phyloP scores from a whole-genome alignment of 2,113 vertebrate genomes.

The Clarias macrocephalus region DNA sequence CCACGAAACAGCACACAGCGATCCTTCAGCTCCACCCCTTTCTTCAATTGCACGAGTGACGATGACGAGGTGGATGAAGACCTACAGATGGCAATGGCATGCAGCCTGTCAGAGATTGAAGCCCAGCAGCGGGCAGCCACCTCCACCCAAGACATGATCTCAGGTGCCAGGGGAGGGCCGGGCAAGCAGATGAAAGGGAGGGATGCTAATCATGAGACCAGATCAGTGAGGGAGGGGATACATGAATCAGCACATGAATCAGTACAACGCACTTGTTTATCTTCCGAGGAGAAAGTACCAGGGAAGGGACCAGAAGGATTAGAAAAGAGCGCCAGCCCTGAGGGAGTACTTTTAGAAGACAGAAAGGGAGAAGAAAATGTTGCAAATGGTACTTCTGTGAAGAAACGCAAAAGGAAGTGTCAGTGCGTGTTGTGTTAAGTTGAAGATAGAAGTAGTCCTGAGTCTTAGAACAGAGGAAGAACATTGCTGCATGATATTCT shows the following conservation, averaged over 20 bases:
- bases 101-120: slow-evolving; percentile 95
- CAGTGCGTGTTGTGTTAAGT: slow-evolving; percentile 66
- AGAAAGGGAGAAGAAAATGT: slow-evolving; percentile 42
- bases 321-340: slow-evolving; percentile 24
- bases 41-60: slow-evolving; percentile 69
- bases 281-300: slow-evolving; percentile 30
- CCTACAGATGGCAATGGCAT: slow-evolving; percentile 95
- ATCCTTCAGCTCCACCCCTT: slow-evolving; percentile 76
- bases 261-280: slow-evolving; percentile 35
- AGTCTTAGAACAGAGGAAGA: not conserved
- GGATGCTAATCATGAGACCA: slow-evolving; percentile 16
- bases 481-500: slow-evolving; percentile 31
- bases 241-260: slow-evolving; percentile 35
- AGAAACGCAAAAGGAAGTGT: slow-evolving; percentile 70
- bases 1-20: slow-evolving; percentile 58
- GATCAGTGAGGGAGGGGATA: slow-evolving; percentile 13
- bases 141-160: slow-evolving; percentile 65
- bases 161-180: slow-evolving; percentile 70
- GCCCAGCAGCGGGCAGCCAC: slow-evolving; percentile 82
- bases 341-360: slow-evolving; percentile 37
- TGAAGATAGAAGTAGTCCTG: not conserved
- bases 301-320: slow-evolving; percentile 33
- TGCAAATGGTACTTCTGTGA: slow-evolving; percentile 38
- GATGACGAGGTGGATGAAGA: slow-evolving; percentile 85
- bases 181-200: slow-evolving; percentile 18